A percentile compares a stretch with the other conserved stretches of the same genome.
These are phyloP conservation scores for Eupeodes luniger DNA, from an alignment of 2,888 invertebrate species.

Conservation along the genomic window DNA sequence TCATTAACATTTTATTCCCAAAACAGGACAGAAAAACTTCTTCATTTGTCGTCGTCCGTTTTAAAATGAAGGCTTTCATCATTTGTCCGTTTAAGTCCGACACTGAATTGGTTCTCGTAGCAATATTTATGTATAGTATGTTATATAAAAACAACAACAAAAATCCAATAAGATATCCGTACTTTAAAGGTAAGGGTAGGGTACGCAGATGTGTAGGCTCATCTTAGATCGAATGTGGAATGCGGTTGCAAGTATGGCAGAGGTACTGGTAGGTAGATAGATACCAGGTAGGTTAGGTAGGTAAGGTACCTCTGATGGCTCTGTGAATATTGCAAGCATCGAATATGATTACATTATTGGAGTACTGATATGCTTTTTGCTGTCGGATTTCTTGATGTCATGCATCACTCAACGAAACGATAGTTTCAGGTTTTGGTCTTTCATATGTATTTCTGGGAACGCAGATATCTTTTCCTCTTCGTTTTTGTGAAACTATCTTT, in stretches of 20 bases:
- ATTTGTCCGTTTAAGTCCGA: slow-evolving; percentile 28
- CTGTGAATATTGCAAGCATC: slow-evolving; percentile 47
- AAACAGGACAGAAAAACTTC: neutral
- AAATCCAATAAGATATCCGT: slow-evolving; percentile 52
- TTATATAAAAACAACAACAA: neutral
- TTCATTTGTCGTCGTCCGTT: slow-evolving; percentile 10
- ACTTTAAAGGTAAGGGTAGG: slow-evolving; percentile 27
- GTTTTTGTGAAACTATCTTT: neutral
- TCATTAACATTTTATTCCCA: neutral
- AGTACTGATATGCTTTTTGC: slow-evolving; percentile 63
- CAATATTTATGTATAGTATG: slow-evolving; percentile 14
- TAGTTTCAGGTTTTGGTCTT: slow-evolving; percentile 33
- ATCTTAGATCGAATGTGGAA: slow-evolving; percentile 41
- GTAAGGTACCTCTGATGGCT: slow-evolving; percentile 16
- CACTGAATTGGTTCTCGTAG: neutral
- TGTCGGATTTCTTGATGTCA: slow-evolving; percentile 51
- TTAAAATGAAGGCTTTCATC: slow-evolving; percentile 17
- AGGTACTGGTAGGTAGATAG: neutral
- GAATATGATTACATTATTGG: slow-evolving; percentile 52
- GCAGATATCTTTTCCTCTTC: slow-evolving; percentile 10
- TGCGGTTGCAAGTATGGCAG: slow-evolving; percentile 24
- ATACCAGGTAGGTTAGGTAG: slow-evolving; percentile 5
- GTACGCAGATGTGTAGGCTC: slow-evolving; percentile 43
- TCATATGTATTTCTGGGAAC: slow-evolving; percentile 48
- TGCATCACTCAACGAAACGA: slow-evolving; percentile 59